These are phyloP conservation scores for Lerema accius DNA, from an alignment of 1,140 invertebrate genomes.

Conservation along the genomic window DNA sequence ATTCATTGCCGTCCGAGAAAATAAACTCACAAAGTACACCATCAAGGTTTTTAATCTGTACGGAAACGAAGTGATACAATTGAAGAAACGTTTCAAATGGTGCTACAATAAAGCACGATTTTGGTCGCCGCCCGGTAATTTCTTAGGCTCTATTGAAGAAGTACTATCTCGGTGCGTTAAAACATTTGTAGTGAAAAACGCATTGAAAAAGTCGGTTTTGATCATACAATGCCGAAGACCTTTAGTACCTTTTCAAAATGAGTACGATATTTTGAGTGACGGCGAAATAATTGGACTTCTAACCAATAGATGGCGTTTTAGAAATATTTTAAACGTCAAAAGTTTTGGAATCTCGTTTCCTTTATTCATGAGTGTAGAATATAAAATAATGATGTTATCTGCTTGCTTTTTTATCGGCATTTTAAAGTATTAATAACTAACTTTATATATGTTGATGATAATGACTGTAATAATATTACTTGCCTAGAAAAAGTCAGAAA, in stretches of 20 bases:
- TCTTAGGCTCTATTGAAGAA: conserved; percentile 45
- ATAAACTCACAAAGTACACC: conserved; percentile 33
- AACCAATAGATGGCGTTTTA: conserved; percentile 28
- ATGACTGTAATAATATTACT: too few relatives aligned
- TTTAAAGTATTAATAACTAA: conserved; percentile 38
- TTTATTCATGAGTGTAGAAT: conserved; percentile 39
- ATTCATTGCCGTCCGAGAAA: conserved; percentile 50
- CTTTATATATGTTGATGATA: too few relatives aligned
- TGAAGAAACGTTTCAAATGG: conserved; percentile 41
- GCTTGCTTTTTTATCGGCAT: conserved; percentile 53
- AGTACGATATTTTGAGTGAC: conserved; percentile 39
- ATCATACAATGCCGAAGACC: conserved; percentile 42
- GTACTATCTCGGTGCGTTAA: conserved; percentile 20
- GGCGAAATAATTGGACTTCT: conserved; percentile 40
- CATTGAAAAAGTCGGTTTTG: conserved; percentile 31
- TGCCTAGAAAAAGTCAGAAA: too few relatives aligned
- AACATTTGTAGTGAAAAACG: conserved; percentile 43
- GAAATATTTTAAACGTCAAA: conserved; percentile 31
- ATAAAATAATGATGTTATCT: conserved; percentile 52
- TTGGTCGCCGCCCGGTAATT: conserved; percentile 54
- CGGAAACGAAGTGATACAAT: conserved; percentile 57
- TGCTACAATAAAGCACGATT: conserved; percentile 46
- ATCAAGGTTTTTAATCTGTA: conserved; percentile 57
- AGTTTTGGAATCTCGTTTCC: conserved; percentile 50
- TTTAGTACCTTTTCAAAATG: conserved; percentile 14